Evolutionary conservation across 92 coral and sea anemone genomes (phyloP), one percentile per base, ranked within the genome.

Genomic region (Parazoanthus atlanticus): DNA sequence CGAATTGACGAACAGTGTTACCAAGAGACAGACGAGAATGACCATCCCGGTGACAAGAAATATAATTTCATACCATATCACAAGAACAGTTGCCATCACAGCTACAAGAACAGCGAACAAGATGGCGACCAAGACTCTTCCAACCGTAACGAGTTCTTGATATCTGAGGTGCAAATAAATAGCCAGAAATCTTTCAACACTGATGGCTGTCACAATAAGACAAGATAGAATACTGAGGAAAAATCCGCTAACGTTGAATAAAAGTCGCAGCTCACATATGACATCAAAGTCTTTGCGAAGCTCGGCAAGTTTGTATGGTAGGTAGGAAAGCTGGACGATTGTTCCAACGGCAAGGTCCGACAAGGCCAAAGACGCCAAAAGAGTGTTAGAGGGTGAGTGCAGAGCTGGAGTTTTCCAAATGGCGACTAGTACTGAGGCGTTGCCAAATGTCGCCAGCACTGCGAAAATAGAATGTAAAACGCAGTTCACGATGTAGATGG

Each of bases 111-210:
- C 34, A 8, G 26, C 23, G 19, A 12, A 3, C 7, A 71, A 28
- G 36, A 71, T 13, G n/a, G 76, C 23, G 8, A 6, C 23, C 36
- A 71, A 15, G 40, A 71, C 76, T 29, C 76, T 23, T 30, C 30
- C 19, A 9, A 71, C 0, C 36, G 93, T 90, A 70, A 90, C 90
- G 15, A 86, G 52, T 15, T 46, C 54, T 43, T 58, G 75, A 87
- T 90, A 90, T 73, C 93, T 89, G 83, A 90, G 64, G 85, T 90
- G 93, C 21, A 90, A 64, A 65, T 90, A 78, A 74, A 90, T 74
- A 82, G 93, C 93, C 64, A 90, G 84, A 38, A 43, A 90, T 56
- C 88, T 86, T 47, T 90, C 93, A 15, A 90, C 34, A 16, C 83
- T 90, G 47, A 90, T 72, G 10, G 75, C 17, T 5, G 90, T 90